Evolutionary conservation across 1,140 invertebrate species (phyloP).

Genomic region (Papilio polytes): DNA sequence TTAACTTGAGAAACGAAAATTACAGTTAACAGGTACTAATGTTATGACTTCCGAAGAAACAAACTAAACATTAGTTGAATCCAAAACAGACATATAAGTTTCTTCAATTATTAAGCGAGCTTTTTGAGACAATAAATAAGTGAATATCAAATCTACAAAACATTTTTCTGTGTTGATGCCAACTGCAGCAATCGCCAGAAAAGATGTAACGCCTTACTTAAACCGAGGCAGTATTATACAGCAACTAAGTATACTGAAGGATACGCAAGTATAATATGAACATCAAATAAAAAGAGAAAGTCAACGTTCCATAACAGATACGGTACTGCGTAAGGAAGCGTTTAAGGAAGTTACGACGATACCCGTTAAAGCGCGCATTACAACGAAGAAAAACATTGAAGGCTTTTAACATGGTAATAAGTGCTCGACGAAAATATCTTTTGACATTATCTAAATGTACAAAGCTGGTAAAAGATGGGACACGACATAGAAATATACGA

Average conservation of each 20-base stretch:
- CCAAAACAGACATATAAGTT: background rate
- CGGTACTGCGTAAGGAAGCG: constrained; percentile 18
- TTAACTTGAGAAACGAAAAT: background rate
- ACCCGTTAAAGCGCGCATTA: background rate
- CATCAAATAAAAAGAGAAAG: constrained; percentile 33
- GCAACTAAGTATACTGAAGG: background rate
- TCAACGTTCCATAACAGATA: constrained; percentile 35
- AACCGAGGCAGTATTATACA: background rate
- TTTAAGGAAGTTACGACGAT: constrained; percentile 19
- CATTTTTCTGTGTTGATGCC: background rate
- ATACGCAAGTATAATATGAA: constrained; percentile 26
- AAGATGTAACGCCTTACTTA: background rate
- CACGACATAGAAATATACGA: background rate
- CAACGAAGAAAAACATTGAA: constrained; percentile 34
- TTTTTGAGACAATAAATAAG: background rate
- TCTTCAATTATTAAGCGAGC: background rate
- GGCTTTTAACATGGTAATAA: constrained; percentile 32
- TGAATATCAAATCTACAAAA: background rate
- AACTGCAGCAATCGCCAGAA: background rate
- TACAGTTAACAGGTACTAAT: background rate
- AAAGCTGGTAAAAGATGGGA: background rate
- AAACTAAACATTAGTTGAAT: background rate
- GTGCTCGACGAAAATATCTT: constrained; percentile 22
- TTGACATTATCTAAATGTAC: constrained; percentile 19
- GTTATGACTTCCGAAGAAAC: background rate